Evolutionary conservation across 2,888 invertebrate genomes (phyloP).

Genomic region (Andrena bicolor): DNA sequence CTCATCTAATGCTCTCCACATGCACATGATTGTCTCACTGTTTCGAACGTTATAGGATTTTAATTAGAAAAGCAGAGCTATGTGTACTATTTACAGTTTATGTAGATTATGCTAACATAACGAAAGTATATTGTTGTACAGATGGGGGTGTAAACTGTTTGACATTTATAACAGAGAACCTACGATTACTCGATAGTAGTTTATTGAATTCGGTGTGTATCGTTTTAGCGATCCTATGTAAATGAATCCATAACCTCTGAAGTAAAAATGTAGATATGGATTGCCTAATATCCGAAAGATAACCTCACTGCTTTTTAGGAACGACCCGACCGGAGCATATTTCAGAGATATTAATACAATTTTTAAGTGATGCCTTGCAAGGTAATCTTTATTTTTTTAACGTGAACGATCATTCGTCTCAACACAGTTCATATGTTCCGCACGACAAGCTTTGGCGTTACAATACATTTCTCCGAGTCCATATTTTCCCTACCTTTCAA

Average conservation of each 20-base stretch:
- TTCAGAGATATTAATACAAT: slow-evolving; percentile 8
- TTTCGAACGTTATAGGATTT: not conserved
- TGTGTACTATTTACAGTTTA: slow-evolving; percentile 2
- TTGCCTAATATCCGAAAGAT: slow-evolving; percentile 21
- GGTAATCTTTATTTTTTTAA: slow-evolving; percentile 55
- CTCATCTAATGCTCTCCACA: not conserved
- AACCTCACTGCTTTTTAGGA: slow-evolving; percentile 28
- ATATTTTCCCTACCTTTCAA: slow-evolving; percentile 56
- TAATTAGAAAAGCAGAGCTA: not conserved
- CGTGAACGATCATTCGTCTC: slow-evolving; percentile 57
- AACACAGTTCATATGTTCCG: slow-evolving; percentile 62
- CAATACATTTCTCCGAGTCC: slow-evolving; percentile 45
- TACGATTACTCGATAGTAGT: not conserved
- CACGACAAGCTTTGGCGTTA: slow-evolving; percentile 68
- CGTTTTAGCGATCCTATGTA: slow-evolving; percentile 29
- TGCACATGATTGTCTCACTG: not conserved
- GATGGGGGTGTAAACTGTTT: not conserved
- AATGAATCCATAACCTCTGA: slow-evolving; percentile 71
- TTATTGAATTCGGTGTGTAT: slow-evolving; percentile 20
- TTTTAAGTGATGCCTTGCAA: slow-evolving; percentile 31
- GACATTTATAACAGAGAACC: not conserved
- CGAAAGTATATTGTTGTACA: not conserved
- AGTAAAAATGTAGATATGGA: slow-evolving; percentile 39
- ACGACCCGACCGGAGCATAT: slow-evolving; percentile 1
- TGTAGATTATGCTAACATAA: slow-evolving; percentile 10